Evolutionary conservation across 2,888 invertebrate species (phyloP).

Genomic region (Epinotia bilunana): DNA sequence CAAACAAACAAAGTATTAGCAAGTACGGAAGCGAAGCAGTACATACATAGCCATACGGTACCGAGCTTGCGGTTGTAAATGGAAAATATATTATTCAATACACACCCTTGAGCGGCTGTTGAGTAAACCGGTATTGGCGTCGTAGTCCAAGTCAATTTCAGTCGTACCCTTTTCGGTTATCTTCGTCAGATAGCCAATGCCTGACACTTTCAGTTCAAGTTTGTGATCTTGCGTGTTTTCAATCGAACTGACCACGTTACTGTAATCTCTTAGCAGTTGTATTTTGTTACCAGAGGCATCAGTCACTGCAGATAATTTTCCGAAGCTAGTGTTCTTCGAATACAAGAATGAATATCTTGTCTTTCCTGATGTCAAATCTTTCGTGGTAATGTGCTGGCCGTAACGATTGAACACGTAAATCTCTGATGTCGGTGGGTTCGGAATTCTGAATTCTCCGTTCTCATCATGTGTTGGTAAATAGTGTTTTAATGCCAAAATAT

Average conservation of each 20-base stretch:
- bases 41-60: not conserved
- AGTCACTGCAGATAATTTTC: constrained; percentile 96
- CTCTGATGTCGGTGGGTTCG: constrained; percentile 96
- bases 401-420: constrained; percentile 97
- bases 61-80: not conserved
- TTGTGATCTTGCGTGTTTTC: constrained; percentile 98
- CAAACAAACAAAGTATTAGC: constrained; percentile 29
- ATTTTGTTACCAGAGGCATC: constrained; percentile 97
- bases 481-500: constrained; percentile 93
- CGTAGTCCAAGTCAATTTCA: constrained; percentile 95
- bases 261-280: constrained; percentile 95
- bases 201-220: constrained; percentile 95
- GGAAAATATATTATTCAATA: constrained; percentile 47
- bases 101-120: constrained; percentile 92
- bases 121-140: constrained; percentile 93
- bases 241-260: constrained; percentile 95
- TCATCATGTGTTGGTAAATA: constrained; percentile 94
- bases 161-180: constrained; percentile 94
- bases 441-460: constrained; percentile 96
- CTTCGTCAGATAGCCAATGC: constrained; percentile 95
- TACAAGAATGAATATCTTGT: constrained; percentile 98
- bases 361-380: constrained; percentile 97
- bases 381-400: constrained; percentile 98
- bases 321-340: constrained; percentile 98
- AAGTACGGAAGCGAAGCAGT: not conserved